Conservation (phyloP, 2,888 invertebrate genomes). For the Limnephilus lunatus region DNA sequence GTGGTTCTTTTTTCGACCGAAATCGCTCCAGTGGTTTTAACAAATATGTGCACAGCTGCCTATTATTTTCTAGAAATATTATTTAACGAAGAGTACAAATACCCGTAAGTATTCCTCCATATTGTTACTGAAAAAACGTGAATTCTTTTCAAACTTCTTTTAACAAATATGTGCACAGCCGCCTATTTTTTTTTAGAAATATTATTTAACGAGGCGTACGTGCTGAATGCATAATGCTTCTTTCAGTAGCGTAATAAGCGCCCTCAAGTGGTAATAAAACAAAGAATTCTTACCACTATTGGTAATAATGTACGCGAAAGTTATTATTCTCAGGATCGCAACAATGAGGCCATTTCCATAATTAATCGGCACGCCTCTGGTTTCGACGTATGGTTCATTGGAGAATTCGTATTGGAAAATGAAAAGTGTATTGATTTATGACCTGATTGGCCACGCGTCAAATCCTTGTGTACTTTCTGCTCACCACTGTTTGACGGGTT, state of each 20-base stretch:
- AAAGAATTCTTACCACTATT: not conserved
- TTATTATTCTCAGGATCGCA: not conserved
- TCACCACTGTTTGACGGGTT: not conserved
- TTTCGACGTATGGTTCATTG: not conserved
- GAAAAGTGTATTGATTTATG: not conserved
- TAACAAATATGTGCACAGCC: not conserved
- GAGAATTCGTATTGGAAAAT: not conserved
- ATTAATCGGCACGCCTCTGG: constrained; percentile 2
- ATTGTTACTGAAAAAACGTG: no score
- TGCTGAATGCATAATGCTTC: constrained; percentile 2
- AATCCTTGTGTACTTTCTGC: not conserved
- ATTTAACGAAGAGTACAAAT: not conserved
- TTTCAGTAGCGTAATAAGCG: not conserved
- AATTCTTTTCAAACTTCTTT: not conserved
- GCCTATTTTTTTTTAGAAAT: not conserved
- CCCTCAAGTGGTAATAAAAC: not conserved
- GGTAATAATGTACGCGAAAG: constrained; percentile 2
- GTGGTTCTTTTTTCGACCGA: no score
- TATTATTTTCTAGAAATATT: not conserved
- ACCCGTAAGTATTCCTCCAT: no score
- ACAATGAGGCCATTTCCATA: not conserved
- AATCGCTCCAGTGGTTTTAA: not conserved
- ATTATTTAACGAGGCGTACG: not conserved
- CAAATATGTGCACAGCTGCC: not conserved
- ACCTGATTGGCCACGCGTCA: not conserved